Percentiles rank a stretch among this genome's conserved stretches.
These are phyloP conservation scores for Caerostris extrusa DNA, from an alignment of 1,140 invertebrate species.

Conservation along the genomic window DNA sequence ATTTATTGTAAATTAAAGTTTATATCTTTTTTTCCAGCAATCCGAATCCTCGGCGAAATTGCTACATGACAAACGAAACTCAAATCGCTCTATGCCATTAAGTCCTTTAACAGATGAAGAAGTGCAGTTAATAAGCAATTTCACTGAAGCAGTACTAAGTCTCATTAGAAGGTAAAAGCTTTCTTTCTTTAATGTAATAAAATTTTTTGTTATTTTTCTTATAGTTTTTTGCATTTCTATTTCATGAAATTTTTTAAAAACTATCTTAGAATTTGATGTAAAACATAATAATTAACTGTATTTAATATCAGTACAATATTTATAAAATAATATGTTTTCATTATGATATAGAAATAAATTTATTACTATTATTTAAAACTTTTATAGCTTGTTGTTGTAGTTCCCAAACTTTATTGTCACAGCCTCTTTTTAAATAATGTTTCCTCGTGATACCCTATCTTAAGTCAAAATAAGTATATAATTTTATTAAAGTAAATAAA, in stretches of 20 bases:
- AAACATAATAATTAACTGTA: no score
- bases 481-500: no score
- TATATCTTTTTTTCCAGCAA: conserved; percentile 83
- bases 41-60: conserved; percentile 93
- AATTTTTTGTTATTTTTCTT: not conserved
- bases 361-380: no score
- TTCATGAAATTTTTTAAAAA: not conserved
- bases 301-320: not conserved
- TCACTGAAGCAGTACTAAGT: conserved; percentile 90
- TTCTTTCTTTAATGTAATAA: conserved; percentile 12
- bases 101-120: conserved; percentile 88
- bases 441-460: no score
- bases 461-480: no score
- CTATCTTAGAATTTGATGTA: not conserved
- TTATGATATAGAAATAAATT: no score
- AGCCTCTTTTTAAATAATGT: no score
- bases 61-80: conserved; percentile 92
- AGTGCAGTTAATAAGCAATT: conserved; percentile 87
- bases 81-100: conserved; percentile 78
- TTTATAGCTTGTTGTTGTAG: no score
- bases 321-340: not conserved
- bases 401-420: no score
- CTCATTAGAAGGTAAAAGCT: conserved; percentile 85
- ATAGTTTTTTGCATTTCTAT: not conserved
- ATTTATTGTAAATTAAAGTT: not conserved